Conservation (phyloP, 2,797 vertebrate species). For the Channallabes apus region DNA sequence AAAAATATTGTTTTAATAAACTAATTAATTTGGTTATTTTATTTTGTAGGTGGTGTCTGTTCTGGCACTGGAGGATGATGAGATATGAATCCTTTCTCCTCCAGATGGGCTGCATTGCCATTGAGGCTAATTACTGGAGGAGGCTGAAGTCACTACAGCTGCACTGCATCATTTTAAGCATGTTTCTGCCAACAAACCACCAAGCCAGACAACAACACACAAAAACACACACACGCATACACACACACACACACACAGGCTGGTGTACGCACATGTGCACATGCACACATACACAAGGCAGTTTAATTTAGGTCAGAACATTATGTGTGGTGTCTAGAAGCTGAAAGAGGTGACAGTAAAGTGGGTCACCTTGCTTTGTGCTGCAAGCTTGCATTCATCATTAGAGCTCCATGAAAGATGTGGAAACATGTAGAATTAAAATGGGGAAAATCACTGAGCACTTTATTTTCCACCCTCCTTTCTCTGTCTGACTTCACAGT, state of each 20-base stretch:
- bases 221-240: neutral
- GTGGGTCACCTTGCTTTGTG: conserved; percentile 67
- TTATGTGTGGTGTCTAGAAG: conserved; percentile 38
- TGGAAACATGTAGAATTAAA: conserved; percentile 63
- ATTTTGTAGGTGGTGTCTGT: conserved; percentile 14
- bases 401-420: conserved; percentile 48
- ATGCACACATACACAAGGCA: conserved; percentile 31
- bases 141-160: conserved; percentile 49
- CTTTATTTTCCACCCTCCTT: conserved; percentile 31
- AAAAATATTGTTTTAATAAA: conserved; percentile 7
- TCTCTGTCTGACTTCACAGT: conserved; percentile 50
- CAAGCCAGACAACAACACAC: conserved; percentile 6
- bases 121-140: conserved; percentile 47
- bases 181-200: conserved; percentile 40
- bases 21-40: conserved; percentile 11
- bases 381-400: conserved; percentile 50
- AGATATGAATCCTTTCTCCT: conserved; percentile 26
- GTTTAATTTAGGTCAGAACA: conserved; percentile 53
- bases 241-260: conserved; percentile 19
- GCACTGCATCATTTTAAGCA: conserved; percentile 49
- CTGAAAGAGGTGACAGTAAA: conserved; percentile 59
- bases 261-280: conserved; percentile 22
- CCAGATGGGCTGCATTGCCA: conserved; percentile 34
- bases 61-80: neutral
- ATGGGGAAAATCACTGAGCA: conserved; percentile 62